Evolutionary conservation across 2,797 vertebrate species (phyloP), one percentile per base, ranked within the genome.

Genomic region (Tarsius wallacei): DNA sequence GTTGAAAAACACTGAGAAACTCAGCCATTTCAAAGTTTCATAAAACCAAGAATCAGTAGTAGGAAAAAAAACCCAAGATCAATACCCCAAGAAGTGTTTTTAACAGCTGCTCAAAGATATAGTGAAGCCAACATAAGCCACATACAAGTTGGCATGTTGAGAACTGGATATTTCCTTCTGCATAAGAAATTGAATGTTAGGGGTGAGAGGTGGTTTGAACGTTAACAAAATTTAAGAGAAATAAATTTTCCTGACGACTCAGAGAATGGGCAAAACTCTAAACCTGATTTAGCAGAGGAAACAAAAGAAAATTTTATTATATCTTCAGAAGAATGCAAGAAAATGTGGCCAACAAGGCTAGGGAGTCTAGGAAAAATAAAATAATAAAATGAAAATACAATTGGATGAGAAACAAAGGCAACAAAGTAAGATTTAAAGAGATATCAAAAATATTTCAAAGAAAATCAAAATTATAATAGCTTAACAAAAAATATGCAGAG

Each of bases 361-460:
- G 21, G 13, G 59, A 86, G 15, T 53, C 17, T 64, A 53, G 33
- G 61, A 24, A 51, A 95, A 76, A 71, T 28, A 53, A 53, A 70
- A 21, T 13, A 80, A 68, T 42, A 80, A 85, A 81, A 82, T 31
- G 17, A 14, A 91, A 95, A 47, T 26, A 91, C 24, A 88, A 73
- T 80, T 81, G 84, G 71, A 93, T 47, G 4, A 93, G 53, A 63
- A 10, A 81, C 64, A 85, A 84, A 64, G 36, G 76, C 42, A 82
- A 71, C 5, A 77, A 87, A 88, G 47, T 53, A 87, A 87, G 64
- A 93, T 53, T 49, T 80, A 97, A 97, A 85, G 47, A 42, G 9
- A 87, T 31, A 78, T 53, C 96, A 90, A 73, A 84, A 33, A 81
- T 49, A 1, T 92, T 86, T 92, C 85, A 93, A 76, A 86, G 55